Evolutionary conservation across 2,797 vertebrate species (phyloP).

Genomic region (Mycteria americana): DNA sequence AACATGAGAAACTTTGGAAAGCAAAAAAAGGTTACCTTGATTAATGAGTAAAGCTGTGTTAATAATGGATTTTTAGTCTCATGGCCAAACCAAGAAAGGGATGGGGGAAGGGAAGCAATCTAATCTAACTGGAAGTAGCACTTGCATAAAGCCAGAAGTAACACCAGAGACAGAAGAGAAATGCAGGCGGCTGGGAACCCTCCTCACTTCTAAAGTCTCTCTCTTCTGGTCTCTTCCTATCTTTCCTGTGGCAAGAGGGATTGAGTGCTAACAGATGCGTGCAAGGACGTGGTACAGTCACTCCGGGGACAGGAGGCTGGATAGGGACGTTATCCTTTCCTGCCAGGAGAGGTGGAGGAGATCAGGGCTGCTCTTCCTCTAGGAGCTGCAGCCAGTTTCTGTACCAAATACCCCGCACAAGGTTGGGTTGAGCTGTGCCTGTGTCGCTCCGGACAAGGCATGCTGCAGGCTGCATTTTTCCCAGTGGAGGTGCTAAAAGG

Average conservation of each 20-base stretch:
- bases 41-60: conserved; percentile 57
- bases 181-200: neutral
- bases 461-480: neutral
- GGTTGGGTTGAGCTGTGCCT: neutral
- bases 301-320: neutral
- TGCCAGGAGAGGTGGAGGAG: neutral
- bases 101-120: neutral
- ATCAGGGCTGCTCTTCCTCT: neutral
- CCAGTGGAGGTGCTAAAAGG: neutral
- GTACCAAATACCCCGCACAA: neutral
- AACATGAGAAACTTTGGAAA: conserved; percentile 60
- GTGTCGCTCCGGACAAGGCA: neutral
- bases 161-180: neutral
- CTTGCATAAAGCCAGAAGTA: neutral
- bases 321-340: neutral
- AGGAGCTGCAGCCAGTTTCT: neutral
- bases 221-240: neutral
- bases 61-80: conserved; percentile 28
- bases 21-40: conserved; percentile 41
- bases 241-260: neutral
- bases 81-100: conserved; percentile 2
- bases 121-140: conserved; percentile 5
- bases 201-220: neutral
- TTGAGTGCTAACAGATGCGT: accelerated
- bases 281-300: accelerated